A percentile compares a stretch with the other conserved stretches of the same genome.
These are phyloP conservation scores for Syngnathus scovelli DNA, from an alignment of 2,113 vertebrate species.

Conservation along the genomic window DNA sequence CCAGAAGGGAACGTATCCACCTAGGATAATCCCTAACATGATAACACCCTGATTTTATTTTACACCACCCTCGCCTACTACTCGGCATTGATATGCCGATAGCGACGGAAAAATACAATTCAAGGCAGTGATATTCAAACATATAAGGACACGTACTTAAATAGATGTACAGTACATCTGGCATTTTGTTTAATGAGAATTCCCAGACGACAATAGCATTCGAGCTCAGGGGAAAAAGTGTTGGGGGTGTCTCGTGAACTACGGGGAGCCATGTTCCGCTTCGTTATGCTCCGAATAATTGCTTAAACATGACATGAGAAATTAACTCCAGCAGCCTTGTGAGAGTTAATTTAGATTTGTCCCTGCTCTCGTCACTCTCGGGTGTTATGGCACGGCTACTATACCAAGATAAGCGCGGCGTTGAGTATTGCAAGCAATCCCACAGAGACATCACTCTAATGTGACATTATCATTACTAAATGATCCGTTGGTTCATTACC, in stretches of 20 bases:
- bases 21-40: conserved; percentile 70
- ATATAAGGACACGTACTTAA: conserved; percentile 42
- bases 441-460: conserved; percentile 19
- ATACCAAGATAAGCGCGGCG: conserved; percentile 8
- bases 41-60: conserved; percentile 62
- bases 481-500: conserved; percentile 5
- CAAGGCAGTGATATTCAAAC: conserved; percentile 44
- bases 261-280: conserved; percentile 50
- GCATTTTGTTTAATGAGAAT: conserved; percentile 36
- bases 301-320: conserved; percentile 50
- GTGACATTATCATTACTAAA: conserved; percentile 15
- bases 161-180: conserved; percentile 30
- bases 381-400: conserved; percentile 5
- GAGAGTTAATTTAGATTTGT: conserved; percentile 52
- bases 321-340: conserved; percentile 49
- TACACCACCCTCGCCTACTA: conserved; percentile 8
- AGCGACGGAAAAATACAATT: conserved; percentile 42
- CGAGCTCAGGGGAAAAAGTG: conserved; percentile 21
- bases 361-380: neutral
- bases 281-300: conserved; percentile 62
- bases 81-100: conserved; percentile 55
- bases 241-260: conserved; percentile 41
- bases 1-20: conserved; percentile 70
- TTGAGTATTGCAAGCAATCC: neutral
- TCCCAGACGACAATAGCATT: conserved; percentile 30